A percentile compares a stretch with the other conserved stretches of the same genome.
Evolutionary conservation across 2,113 vertebrate genomes (phyloP).

Genomic region (Odocoileus hemionus): DNA sequence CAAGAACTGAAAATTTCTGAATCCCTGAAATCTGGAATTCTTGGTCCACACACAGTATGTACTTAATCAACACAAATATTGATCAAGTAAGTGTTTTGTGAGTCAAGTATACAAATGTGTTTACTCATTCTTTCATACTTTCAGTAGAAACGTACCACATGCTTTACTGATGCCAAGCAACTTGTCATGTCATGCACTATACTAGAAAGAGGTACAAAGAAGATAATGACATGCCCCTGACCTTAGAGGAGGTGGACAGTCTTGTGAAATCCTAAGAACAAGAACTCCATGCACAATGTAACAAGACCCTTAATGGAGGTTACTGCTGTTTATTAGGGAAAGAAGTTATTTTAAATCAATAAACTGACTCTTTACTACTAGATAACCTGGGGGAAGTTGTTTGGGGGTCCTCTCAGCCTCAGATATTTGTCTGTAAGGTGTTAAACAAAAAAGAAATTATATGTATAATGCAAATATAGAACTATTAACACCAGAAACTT

Average conservation of each 20-base stretch:
- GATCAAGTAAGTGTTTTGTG: neutral
- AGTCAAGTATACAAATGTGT: neutral
- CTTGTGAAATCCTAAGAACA: neutral
- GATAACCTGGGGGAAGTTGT: neutral
- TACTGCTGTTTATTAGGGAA: neutral
- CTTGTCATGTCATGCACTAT: neutral
- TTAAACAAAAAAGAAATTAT: neutral
- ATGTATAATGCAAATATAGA: neutral
- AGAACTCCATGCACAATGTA: neutral
- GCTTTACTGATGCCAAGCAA: neutral
- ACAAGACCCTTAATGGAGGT: neutral
- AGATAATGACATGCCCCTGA: neutral
- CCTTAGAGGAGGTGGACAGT: neutral
- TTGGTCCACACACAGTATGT: neutral
- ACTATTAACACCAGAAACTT: neutral
- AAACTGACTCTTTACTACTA: neutral
- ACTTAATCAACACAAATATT: neutral
- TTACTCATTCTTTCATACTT: neutral
- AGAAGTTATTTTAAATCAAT: neutral
- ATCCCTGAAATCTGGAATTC: neutral
- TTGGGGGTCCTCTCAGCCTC: neutral
- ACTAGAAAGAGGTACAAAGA: neutral
- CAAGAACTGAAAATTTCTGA: neutral
- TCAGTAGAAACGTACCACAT: neutral
- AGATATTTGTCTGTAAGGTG: neutral